Conservation (phyloP, 2,888 invertebrate genomes). For the Magallana nippona region DNA sequence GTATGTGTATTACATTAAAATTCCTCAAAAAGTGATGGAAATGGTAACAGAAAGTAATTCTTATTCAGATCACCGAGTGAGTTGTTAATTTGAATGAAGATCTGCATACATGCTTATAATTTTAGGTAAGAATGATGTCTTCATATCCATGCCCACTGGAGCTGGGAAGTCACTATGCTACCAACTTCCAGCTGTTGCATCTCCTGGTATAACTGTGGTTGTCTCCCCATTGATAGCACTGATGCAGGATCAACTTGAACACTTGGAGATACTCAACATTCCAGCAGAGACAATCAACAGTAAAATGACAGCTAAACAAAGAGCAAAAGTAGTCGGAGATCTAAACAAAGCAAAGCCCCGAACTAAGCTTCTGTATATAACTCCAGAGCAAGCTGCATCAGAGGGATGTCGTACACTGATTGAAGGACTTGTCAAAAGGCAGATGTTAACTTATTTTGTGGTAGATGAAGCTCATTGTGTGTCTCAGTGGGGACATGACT, state of each 20-base stretch:
- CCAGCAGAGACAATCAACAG: slow-evolving; percentile 95
- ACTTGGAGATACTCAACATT: slow-evolving; percentile 88
- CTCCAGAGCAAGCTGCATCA: slow-evolving; percentile 96
- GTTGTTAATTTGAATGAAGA: neutral
- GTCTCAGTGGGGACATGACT: slow-evolving; percentile 99
- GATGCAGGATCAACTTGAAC: slow-evolving; percentile 96
- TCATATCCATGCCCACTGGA: slow-evolving; percentile 99
- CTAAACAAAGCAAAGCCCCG: slow-evolving; percentile 87
- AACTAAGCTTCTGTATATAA: slow-evolving; percentile 94
- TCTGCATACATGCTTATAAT: neutral
- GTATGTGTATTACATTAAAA: too few relatives aligned
- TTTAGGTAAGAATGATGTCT: slow-evolving; percentile 88
- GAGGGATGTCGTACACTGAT: slow-evolving; percentile 82
- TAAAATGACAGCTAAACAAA: slow-evolving; percentile 89
- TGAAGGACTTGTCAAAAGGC: slow-evolving; percentile 86
- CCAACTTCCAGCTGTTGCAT: slow-evolving; percentile 94
- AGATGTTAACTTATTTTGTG: slow-evolving; percentile 92
- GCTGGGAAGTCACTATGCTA: slow-evolving; percentile 97
- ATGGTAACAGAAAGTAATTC: too few relatives aligned
- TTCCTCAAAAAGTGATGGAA: too few relatives aligned
- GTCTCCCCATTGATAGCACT: slow-evolving; percentile 97
- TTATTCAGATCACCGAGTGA: too few relatives aligned
- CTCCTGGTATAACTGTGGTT: slow-evolving; percentile 90
- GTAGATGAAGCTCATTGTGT: slow-evolving; percentile 92
- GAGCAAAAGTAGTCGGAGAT: slow-evolving; percentile 86